These are phyloP conservation scores for Tenrec ecaudatus DNA, from an alignment of 2,113 vertebrate genomes.

Conservation along the genomic window DNA sequence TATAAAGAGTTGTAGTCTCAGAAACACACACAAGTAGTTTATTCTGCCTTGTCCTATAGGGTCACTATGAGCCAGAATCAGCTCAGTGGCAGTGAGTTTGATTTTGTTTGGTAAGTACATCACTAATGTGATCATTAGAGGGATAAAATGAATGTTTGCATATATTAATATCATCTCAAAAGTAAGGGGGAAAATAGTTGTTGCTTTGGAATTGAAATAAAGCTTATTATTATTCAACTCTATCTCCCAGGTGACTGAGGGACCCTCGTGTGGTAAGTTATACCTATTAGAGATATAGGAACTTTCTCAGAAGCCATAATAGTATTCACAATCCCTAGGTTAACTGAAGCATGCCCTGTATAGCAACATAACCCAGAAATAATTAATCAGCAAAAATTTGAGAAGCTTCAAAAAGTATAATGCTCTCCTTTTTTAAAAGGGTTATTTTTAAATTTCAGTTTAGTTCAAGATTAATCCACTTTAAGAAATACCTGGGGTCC, in stretches of 20 bases:
- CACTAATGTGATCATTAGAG: constrained; percentile 1
- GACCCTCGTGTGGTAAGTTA: not conserved
- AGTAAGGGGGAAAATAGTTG: not conserved
- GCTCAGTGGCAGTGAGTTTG: no score
- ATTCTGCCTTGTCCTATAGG: no score
- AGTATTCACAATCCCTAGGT: not conserved
- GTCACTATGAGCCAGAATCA: no score
- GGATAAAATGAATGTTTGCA: not conserved
- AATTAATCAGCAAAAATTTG: constrained; percentile 50
- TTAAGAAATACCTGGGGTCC: not conserved
- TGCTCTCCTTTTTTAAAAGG: not conserved
- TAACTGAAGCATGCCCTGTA: not conserved
- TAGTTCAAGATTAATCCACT: constrained; percentile 36
- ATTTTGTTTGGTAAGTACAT: not conserved
- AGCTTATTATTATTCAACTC: not conserved
- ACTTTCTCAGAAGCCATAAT: not conserved
- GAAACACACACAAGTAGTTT: no score
- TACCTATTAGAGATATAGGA: not conserved
- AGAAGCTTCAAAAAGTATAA: constrained; percentile 50
- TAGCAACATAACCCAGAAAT: not conserved
- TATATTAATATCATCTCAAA: not conserved
- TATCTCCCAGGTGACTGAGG: not conserved
- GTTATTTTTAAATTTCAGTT: constrained; percentile 46
- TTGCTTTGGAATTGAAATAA: not conserved
- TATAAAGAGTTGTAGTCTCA: no score